phyloP scores from a whole-genome alignment of 2,888 invertebrate species.

The Drosophila ezoana region DNA sequence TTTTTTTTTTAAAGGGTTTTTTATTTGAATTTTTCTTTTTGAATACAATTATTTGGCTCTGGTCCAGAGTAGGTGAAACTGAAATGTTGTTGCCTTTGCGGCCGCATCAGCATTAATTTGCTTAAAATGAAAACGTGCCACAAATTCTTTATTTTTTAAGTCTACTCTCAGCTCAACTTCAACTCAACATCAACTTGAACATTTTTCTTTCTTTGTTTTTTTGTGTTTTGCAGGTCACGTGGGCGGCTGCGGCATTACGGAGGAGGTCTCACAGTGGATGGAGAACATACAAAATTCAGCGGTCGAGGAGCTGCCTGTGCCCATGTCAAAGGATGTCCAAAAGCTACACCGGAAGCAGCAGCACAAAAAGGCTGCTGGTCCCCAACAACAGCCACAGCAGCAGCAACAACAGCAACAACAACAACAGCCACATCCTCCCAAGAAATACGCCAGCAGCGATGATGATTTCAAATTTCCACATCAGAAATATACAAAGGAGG shows the following conservation, averaged over 20 bases:
- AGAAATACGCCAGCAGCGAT: constrained; percentile 81
- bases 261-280: constrained; percentile 96
- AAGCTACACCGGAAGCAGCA: constrained; percentile 76
- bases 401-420: constrained; percentile 43
- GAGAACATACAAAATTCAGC: constrained; percentile 93
- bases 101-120: constrained; percentile 75
- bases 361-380: constrained; percentile 66
- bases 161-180: constrained; percentile 39
- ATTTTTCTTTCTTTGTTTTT: constrained; percentile 24
- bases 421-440: constrained; percentile 78
- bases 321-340: constrained; percentile 82
- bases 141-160: constrained; percentile 17
- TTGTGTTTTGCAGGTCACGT: constrained; percentile 88
- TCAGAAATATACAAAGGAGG: constrained; percentile 92
- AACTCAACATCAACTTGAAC: constrained; percentile 24
- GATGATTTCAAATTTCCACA: constrained; percentile 86
- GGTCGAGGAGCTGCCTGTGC: constrained; percentile 86
- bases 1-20: neutral
- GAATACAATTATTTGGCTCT: constrained; percentile 46
- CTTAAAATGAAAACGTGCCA: constrained; percentile 46
- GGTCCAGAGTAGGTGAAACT: constrained; percentile 22
- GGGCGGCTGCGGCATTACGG: constrained; percentile 94
- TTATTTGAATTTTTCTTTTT: constrained; percentile 12
- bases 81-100: constrained; percentile 53
- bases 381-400: constrained; percentile 35